Conservation (phyloP, 2,888 invertebrate species). For the Sceliomorpha sp. region DNA sequence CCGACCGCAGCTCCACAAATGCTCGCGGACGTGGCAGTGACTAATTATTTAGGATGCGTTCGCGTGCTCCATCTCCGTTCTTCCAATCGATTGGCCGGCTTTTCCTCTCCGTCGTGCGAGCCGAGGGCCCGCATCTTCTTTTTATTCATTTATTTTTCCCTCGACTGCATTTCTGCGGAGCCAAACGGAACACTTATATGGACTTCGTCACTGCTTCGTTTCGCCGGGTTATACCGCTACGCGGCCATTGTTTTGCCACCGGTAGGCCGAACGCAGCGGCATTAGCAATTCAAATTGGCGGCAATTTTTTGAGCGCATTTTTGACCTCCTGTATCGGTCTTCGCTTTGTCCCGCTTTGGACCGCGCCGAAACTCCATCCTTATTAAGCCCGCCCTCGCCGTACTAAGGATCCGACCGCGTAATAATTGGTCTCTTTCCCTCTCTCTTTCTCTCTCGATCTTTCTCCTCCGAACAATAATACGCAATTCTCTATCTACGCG, state of each 20-base stretch:
- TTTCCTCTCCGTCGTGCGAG: slow-evolving; percentile 47
- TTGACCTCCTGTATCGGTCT: slow-evolving; percentile 80
- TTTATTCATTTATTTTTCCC: slow-evolving; percentile 73
- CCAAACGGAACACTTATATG: slow-evolving; percentile 79
- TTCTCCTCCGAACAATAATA: slow-evolving; percentile 37
- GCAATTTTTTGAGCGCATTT: slow-evolving; percentile 81
- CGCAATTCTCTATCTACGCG: slow-evolving; percentile 36
- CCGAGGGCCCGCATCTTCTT: slow-evolving; percentile 56
- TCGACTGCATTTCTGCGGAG: slow-evolving; percentile 77
- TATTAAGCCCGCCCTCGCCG: slow-evolving; percentile 79
- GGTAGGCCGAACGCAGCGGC: slow-evolving; percentile 68
- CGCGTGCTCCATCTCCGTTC: slow-evolving; percentile 60
- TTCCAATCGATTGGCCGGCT: slow-evolving; percentile 22
- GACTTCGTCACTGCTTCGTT: slow-evolving; percentile 78
- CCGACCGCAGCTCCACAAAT: slow-evolving; percentile 39
- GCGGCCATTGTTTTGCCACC: slow-evolving; percentile 78
- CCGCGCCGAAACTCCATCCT: slow-evolving; percentile 77
- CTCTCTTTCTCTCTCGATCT: slow-evolving; percentile 36
- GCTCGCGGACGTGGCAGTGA: slow-evolving; percentile 74
- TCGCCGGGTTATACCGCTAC: slow-evolving; percentile 76
- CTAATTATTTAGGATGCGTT: slow-evolving; percentile 77
- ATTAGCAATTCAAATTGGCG: slow-evolving; percentile 81
- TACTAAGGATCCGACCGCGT: slow-evolving; percentile 72
- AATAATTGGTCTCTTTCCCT: slow-evolving; percentile 56
- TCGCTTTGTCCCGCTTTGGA: slow-evolving; percentile 65